Conservation (phyloP, 2,888 invertebrate species). For the Parnassius mnemosyne region DNA sequence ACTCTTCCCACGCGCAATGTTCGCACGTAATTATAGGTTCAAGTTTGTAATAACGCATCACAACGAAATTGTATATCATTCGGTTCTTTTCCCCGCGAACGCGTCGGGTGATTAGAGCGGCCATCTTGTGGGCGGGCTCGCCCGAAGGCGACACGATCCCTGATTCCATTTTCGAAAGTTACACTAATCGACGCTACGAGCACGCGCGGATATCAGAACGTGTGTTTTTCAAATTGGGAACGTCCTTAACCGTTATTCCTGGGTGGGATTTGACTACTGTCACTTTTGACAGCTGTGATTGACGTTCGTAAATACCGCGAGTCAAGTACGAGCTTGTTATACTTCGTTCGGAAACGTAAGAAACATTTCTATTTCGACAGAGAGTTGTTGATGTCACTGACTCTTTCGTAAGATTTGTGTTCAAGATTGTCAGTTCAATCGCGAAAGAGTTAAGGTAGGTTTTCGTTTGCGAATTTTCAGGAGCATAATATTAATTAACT, state of each 20-base stretch:
- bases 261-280: conserved; percentile 76
- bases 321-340: conserved; percentile 71
- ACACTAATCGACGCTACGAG: conserved; percentile 77
- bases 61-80: conserved; percentile 80
- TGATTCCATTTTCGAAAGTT: conserved; percentile 78
- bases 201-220: conserved; percentile 73
- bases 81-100: conserved; percentile 71
- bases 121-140: conserved; percentile 78
- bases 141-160: conserved; percentile 77
- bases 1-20: conserved; percentile 77
- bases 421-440: conserved; percentile 32
- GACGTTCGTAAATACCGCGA: conserved; percentile 74
- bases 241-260: conserved; percentile 71
- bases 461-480: conserved; percentile 40
- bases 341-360: conserved; percentile 52
- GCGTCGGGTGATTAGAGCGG: conserved; percentile 73
- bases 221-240: conserved; percentile 77
- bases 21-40: conserved; percentile 74
- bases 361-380: conserved; percentile 61
- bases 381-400: conserved; percentile 55
- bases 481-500: conserved; percentile 58
- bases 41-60: conserved; percentile 76
- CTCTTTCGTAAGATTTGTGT: conserved; percentile 24
- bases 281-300: conserved; percentile 76
- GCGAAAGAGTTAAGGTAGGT: conserved; percentile 35